phyloP scores from a whole-genome alignment of 2,113 vertebrate species.

The Hucho hucho region DNA sequence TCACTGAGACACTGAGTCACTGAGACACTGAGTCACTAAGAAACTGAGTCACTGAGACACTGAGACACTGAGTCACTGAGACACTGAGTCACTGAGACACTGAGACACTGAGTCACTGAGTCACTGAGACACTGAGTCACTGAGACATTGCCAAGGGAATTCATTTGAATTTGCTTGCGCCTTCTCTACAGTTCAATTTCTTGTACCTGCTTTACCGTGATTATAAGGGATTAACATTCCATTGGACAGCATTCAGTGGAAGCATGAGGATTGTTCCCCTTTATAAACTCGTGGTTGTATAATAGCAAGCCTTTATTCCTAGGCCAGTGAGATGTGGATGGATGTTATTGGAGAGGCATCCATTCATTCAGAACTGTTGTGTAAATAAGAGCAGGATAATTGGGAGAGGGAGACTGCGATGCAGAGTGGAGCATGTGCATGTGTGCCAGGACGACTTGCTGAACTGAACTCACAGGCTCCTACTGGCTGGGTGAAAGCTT shows the following conservation, averaged over 20 bases:
- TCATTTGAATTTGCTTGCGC: neutral
- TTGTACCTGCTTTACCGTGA: slow-evolving; percentile 1
- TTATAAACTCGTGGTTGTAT: neutral
- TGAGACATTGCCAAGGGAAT: neutral
- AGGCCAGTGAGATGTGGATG: neutral
- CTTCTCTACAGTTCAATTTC: slow-evolving; percentile 11
- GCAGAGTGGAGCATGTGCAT: neutral
- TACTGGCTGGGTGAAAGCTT: slow-evolving; percentile 34
- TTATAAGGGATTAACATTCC: slow-evolving; percentile 13
- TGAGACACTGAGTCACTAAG: too few relatives aligned
- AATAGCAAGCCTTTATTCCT: neutral
- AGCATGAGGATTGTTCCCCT: neutral
- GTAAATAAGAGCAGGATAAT: slow-evolving; percentile 11
- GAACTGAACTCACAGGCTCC: slow-evolving; percentile 31
- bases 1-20: neutral
- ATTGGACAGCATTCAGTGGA: neutral
- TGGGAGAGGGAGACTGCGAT: slow-evolving; percentile 5
- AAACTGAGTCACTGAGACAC: neutral
- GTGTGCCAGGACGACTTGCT: slow-evolving; percentile 19
- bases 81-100: neutral
- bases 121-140: neutral
- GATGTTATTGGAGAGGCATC: neutral
- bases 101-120: too few relatives aligned
- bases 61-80: too few relatives aligned
- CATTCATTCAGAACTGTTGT: neutral